Percentiles rank a stretch among this genome's conserved stretches.
phyloP scores from a whole-genome alignment of 53 echinoderm and acorn worm species.

The Astropecten irregularis region DNA sequence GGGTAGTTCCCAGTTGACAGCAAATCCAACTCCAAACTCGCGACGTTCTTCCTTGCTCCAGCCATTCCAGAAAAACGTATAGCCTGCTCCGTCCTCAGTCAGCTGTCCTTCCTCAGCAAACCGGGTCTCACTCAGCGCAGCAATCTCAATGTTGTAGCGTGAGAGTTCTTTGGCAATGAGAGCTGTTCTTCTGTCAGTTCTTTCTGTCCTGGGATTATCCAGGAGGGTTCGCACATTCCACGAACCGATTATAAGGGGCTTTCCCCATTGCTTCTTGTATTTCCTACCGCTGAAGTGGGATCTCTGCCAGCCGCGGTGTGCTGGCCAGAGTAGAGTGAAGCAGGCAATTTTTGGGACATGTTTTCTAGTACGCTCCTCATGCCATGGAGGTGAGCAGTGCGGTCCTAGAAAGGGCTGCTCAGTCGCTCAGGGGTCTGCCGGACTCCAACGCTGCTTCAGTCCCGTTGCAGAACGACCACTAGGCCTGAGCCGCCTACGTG shows the following conservation, averaged over 20 bases:
- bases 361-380: slow-evolving; percentile 16
- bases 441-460: background rate
- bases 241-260: background rate
- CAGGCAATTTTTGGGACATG: slow-evolving; percentile 16
- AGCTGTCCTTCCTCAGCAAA: background rate
- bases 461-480: background rate
- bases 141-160: slow-evolving; percentile 18
- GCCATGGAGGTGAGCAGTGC: slow-evolving; percentile 28
- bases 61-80: slow-evolving; percentile 40
- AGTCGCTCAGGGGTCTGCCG: background rate
- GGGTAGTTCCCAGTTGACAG: background rate
- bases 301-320: slow-evolving; percentile 10
- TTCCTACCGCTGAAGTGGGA: slow-evolving; percentile 6
- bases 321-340: background rate
- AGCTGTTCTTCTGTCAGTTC: slow-evolving; percentile 23
- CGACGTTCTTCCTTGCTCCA: background rate
- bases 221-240: slow-evolving; percentile 48
- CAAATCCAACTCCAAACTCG: slow-evolving; percentile 33
- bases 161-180: slow-evolving; percentile 1
- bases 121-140: slow-evolving; percentile 23
- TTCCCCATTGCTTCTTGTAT: background rate
- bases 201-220: background rate
- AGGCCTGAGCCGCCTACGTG: slow-evolving; percentile 32
- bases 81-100: slow-evolving; percentile 20
- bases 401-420: slow-evolving; percentile 35